Conservation (phyloP, 2,113 vertebrate species). For the Galemys pyrenaicus region DNA sequence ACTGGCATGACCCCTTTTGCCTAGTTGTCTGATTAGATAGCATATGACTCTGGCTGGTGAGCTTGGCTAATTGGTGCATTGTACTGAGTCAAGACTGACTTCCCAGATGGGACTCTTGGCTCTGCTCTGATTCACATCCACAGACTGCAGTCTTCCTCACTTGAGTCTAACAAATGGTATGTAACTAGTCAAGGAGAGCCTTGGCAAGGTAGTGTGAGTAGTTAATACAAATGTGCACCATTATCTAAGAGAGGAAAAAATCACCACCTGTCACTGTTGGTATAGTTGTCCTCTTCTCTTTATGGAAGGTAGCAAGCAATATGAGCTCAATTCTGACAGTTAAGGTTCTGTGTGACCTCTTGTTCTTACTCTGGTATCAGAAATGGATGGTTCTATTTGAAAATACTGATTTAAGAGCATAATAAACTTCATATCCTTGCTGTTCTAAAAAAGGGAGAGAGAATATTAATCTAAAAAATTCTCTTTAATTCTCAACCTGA, state of each 20-base stretch:
- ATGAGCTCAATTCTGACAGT: not conserved
- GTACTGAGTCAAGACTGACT: slow-evolving; percentile 33
- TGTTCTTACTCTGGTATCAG: not conserved
- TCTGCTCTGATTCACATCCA: slow-evolving; percentile 54
- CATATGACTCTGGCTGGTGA: not conserved
- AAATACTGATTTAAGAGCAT: not conserved
- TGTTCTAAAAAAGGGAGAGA: not conserved
- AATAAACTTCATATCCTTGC: not conserved
- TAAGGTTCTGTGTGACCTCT: not conserved
- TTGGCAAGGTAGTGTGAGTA: not conserved
- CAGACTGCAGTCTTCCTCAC: not conserved
- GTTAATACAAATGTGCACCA: too few species aligned
- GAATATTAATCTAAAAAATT: not conserved
- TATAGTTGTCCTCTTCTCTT: not conserved
- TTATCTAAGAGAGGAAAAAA: not conserved
- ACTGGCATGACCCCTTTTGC: not conserved
- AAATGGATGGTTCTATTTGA: not conserved
- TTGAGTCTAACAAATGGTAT: not conserved
- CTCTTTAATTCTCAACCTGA: not conserved
- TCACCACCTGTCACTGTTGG: not conserved
- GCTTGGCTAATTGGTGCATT: not conserved
- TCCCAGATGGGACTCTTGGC: not conserved
- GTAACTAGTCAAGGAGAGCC: not conserved
- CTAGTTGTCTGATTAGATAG: slow-evolving; percentile 26
- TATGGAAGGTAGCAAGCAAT: not conserved